These are phyloP conservation scores for Ditylenchus weischeri DNA, from an alignment of 2,888 invertebrate genomes.

Conservation along the genomic window DNA sequence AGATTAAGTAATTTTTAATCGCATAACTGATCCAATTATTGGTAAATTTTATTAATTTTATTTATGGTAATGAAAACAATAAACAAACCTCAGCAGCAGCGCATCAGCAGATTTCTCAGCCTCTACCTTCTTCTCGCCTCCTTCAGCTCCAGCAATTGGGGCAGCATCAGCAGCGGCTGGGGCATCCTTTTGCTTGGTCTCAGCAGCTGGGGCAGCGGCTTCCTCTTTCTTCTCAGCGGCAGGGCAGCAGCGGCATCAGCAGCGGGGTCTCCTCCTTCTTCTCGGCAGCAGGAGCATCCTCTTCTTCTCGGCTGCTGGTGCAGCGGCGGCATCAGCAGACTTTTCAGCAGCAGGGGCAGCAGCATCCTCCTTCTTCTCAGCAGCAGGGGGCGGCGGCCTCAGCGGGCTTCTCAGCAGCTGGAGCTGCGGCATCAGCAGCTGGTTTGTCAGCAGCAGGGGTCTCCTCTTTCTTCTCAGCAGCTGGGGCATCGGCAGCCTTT, in stretches of 20 bases:
- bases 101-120: too few relatives aligned
- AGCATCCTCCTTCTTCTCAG: not conserved
- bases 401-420: constrained; percentile 6
- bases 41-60: too few relatives aligned
- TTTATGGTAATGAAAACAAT: too few relatives aligned
- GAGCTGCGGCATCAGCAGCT: not conserved
- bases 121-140: too few relatives aligned
- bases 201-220: constrained; percentile 7
- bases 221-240: not conserved
- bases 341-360: not conserved
- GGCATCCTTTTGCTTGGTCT: not conserved
- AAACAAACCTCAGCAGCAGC: too few relatives aligned
- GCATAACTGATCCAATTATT: too few relatives aligned
- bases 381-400: too few relatives aligned
- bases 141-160: constrained; percentile 3
- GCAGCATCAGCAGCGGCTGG: not conserved
- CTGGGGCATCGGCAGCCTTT: constrained; percentile 18
- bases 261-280: not conserved
- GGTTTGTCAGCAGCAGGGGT: constrained; percentile 4
- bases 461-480: constrained; percentile 11
- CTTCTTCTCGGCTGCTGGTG: not conserved
- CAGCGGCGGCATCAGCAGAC: constrained; percentile 1
- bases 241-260: not conserved
- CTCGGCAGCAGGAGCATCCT: not conserved
- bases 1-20: too few relatives aligned